Evolutionary conservation across 1,140 invertebrate genomes (phyloP).

Genomic region (Hycleus cichorii): DNA sequence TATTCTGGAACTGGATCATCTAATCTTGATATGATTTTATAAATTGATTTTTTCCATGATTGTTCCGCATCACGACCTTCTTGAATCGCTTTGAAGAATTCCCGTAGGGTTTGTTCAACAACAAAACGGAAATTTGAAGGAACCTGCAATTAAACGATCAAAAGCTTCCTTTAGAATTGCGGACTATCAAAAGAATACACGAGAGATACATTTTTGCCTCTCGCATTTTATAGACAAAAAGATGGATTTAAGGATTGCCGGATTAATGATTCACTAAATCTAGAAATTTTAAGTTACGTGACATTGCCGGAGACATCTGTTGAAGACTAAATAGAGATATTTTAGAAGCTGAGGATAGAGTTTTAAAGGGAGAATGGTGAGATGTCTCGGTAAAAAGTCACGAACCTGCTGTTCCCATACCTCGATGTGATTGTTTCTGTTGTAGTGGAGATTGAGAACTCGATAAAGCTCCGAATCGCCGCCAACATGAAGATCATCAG

Average conservation of each 20-base stretch:
- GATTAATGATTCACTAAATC: neutral
- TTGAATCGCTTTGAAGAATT: constrained; percentile 97
- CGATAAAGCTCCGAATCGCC: constrained; percentile 95
- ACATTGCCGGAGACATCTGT: constrained; percentile 23
- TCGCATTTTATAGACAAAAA: no score
- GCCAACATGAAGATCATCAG: constrained; percentile 88
- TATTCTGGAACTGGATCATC: constrained; percentile 98
- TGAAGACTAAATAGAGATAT: neutral
- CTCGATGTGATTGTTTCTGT: constrained; percentile 99
- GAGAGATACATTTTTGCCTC: neutral
- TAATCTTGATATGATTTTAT: constrained; percentile 98
- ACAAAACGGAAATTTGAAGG: constrained; percentile 94
- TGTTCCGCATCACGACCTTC: constrained; percentile 94
- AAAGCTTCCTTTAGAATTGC: no score
- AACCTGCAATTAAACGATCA: constrained; percentile 59
- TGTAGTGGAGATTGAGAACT: constrained; percentile 98
- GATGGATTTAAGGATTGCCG: neutral
- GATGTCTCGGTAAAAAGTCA: constrained; percentile 38
- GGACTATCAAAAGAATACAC: no score
- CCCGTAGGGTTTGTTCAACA: constrained; percentile 92
- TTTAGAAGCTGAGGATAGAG: no score
- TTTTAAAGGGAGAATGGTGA: neutral
- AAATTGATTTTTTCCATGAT: constrained; percentile 99
- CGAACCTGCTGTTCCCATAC: constrained; percentile 66
- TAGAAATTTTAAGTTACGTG: constrained; percentile 7